These are phyloP conservation scores for Hippocampus guttulatus DNA, from an alignment of 2,113 vertebrate genomes.

Conservation along the genomic window DNA sequence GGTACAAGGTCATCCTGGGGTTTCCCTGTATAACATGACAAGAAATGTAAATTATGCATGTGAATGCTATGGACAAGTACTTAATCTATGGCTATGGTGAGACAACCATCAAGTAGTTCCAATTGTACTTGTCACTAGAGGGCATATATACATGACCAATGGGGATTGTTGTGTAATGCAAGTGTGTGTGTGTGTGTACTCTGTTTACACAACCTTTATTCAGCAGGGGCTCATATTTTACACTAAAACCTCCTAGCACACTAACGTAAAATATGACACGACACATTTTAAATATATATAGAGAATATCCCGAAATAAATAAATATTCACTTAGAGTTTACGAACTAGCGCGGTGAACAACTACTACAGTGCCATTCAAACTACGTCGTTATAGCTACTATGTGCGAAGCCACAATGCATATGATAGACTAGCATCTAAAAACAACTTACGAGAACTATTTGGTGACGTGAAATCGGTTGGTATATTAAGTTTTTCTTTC, in stretches of 20 bases:
- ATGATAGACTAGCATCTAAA: background rate
- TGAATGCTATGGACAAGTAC: background rate
- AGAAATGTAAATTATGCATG: background rate
- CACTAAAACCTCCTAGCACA: no score
- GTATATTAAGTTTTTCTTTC: conserved; percentile 50
- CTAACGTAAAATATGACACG: no score
- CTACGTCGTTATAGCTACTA: no score
- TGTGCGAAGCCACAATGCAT: background rate
- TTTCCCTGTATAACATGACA: conserved; percentile 31
- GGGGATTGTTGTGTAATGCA: background rate
- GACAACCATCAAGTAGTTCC: background rate
- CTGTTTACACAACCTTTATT: no score
- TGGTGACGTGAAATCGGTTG: conserved; percentile 54
- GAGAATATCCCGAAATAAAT: no score
- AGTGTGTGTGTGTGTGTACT: no score
- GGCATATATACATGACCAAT: background rate
- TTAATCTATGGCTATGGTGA: background rate
- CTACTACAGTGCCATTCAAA: no score
- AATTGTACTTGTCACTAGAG: background rate
- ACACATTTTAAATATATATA: no score
- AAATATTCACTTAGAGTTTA: background rate
- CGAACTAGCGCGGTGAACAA: background rate
- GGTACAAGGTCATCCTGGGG: conserved; percentile 58
- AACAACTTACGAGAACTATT: conserved; percentile 43
- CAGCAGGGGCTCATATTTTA: no score